A percentile compares a stretch with the other conserved stretches of the same genome.
Conservation (phyloP, 1,140 invertebrate genomes). For the Drosophila virilis region DNA sequence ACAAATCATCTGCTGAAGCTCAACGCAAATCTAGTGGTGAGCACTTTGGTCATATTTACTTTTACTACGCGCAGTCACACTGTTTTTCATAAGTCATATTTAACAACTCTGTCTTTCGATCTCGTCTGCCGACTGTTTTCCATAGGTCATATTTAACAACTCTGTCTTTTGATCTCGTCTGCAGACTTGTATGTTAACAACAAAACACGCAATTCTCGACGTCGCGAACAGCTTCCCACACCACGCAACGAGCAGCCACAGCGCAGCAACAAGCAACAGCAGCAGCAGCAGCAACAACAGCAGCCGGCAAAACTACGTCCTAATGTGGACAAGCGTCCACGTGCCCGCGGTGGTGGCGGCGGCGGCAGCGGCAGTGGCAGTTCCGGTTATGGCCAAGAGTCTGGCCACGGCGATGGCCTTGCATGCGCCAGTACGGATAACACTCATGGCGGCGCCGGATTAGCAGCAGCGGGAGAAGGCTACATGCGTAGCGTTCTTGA, state of each 20-base stretch:
- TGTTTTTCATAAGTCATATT: slow-evolving; percentile 66
- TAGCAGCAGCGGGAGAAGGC: slow-evolving; percentile 50
- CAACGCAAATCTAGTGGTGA: slow-evolving; percentile 75
- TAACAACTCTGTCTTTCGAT: background rate
- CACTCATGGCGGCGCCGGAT: slow-evolving; percentile 68
- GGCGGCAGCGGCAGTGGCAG: slow-evolving; percentile 12
- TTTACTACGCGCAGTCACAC: slow-evolving; percentile 22
- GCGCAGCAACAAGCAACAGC: slow-evolving; percentile 43
- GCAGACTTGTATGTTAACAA: slow-evolving; percentile 74
- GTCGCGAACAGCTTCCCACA: slow-evolving; percentile 68
- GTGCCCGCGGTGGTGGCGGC: slow-evolving; percentile 51
- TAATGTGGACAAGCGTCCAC: slow-evolving; percentile 82
- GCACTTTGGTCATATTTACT: slow-evolving; percentile 1
- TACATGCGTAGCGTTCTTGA: slow-evolving; percentile 82
- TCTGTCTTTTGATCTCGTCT: background rate
- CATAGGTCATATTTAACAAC: too few species aligned
- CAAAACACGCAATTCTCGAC: slow-evolving; percentile 65
- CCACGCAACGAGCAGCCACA: slow-evolving; percentile 74
- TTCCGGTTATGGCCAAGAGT: slow-evolving; percentile 24
- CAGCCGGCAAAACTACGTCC: slow-evolving; percentile 65
- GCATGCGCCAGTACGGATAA: slow-evolving; percentile 47
- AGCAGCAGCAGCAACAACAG: slow-evolving; percentile 49
- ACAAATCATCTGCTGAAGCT: slow-evolving; percentile 70
- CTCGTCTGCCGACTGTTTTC: slow-evolving; percentile 40
- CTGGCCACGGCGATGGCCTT: slow-evolving; percentile 38